Evolutionary conservation across 2,797 vertebrate genomes (phyloP), one percentile per base, ranked within the genome.

Genomic region (Crossoptilon crossoptilon): DNA sequence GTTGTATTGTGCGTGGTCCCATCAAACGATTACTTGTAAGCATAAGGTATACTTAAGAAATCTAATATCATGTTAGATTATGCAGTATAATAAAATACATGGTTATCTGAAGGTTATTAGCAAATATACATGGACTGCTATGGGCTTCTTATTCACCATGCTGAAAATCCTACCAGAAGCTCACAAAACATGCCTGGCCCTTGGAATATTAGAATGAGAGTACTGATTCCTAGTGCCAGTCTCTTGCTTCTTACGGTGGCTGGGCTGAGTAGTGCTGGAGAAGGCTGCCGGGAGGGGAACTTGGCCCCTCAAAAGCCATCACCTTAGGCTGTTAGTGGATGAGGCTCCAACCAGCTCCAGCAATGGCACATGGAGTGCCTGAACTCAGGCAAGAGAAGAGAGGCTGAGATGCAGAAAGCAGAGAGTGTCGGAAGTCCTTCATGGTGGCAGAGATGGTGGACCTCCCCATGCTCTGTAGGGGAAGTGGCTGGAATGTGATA

Each of bases 1-100:
- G 92, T 78, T 97, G 97, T 96, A 96, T 86, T 72, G 70, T 60
- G 46, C 86, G 51, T 88, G 91, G 95, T 90, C 93, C 87, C 95
- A 93, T 94, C 77, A 94, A 96, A 96, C 87, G 84, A 70, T 75
- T 91, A 91, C 78, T 87, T 84, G 44, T 83, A 95, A 96, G 71
- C 87, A 76, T 77, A 79, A 95, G 87, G 91, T 94, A 89, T 90
- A 93, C 89, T 86, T 90, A 91, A 95, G 96, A 96, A 97, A 96
- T 91, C 51, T 88, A 96, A 93, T 46, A 66, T 85, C 68, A 82
- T 92, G 84, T 95, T 96, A 94, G 92, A 94, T 96, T 89, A 96
- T 87, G 86, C 84, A 82, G 55, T 58, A 49, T 74, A 88, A 84
- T 94, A 82, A 97, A 91, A 84, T 37, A 44, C 29, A 46, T 13